Evolutionary conservation across 2,797 vertebrate species (phyloP).

Genomic region (Coccyzus lansbergi): DNA sequence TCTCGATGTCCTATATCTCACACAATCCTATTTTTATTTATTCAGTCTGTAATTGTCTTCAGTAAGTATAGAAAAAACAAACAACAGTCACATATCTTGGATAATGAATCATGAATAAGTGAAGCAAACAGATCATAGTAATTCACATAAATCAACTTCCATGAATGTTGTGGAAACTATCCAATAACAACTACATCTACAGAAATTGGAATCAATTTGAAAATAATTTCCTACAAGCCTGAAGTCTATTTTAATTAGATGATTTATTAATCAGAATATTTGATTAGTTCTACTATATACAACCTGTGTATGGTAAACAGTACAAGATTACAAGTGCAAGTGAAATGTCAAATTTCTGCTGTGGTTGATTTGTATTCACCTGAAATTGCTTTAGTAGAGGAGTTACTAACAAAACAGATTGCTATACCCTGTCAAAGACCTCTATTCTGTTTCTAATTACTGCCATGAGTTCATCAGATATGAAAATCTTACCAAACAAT

Average conservation of each 20-base stretch:
- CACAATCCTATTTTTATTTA: background rate
- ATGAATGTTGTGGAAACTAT: background rate
- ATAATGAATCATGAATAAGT: slow-evolving; percentile 9
- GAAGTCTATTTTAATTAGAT: slow-evolving; percentile 5
- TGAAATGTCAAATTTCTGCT: background rate
- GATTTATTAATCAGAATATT: slow-evolving; percentile 1
- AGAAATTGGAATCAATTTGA: background rate
- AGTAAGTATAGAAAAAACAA: background rate
- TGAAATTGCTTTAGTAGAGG: background rate
- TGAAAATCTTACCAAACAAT: background rate
- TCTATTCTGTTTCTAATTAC: slow-evolving; percentile 16
- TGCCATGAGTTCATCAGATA: background rate
- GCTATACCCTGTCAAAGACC: background rate
- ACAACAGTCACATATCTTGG: background rate
- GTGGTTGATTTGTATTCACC: background rate
- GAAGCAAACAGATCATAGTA: background rate
- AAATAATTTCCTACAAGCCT: background rate
- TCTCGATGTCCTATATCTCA: background rate
- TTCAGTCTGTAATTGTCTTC: background rate
- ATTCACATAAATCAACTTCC: background rate
- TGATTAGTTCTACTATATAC: background rate
- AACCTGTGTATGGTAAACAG: background rate
- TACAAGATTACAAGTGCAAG: background rate
- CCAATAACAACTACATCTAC: background rate
- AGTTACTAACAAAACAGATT: background rate